A percentile compares a stretch with the other conserved stretches of the same genome.
Evolutionary conservation across 1,140 invertebrate genomes (phyloP).

Genomic region (Papilio aristodemus): DNA sequence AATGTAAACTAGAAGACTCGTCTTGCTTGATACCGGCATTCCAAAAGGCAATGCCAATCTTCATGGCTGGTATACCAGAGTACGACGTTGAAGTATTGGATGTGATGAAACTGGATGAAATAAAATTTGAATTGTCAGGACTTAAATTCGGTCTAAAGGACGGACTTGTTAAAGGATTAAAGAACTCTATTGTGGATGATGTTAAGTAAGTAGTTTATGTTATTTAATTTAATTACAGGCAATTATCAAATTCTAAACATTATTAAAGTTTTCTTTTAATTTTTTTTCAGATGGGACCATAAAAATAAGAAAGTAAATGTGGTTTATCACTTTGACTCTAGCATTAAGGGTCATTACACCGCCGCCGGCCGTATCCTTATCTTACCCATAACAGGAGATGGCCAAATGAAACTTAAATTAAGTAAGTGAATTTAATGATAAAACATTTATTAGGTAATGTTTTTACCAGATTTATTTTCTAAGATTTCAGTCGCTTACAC

Average conservation of each 20-base stretch:
- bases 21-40: conserved; percentile 39
- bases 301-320: conserved; percentile 21
- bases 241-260: no score
- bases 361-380: conserved; percentile 56
- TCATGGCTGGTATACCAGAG: conserved; percentile 48
- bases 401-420: conserved; percentile 53
- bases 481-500: no score
- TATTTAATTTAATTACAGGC: no score
- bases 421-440: conserved; percentile 46
- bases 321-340: conserved; percentile 5
- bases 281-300: conserved; percentile 27
- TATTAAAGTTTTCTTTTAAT: no score
- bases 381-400: conserved; percentile 68
- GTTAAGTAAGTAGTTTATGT: conserved; percentile 44
- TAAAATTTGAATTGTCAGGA: conserved; percentile 50
- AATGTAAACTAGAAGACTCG: conserved; percentile 46
- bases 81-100: conserved; percentile 46
- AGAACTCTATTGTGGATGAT: conserved; percentile 44
- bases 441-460: neutral
- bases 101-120: conserved; percentile 42
- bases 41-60: conserved; percentile 39
- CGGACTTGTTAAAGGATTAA: conserved; percentile 45
- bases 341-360: conserved; percentile 35
- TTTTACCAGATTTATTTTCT: no score
- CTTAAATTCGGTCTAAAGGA: conserved; percentile 47